phyloP scores from a whole-genome alignment of 1,140 invertebrate species.

The Brachionus rotundiformis region DNA sequence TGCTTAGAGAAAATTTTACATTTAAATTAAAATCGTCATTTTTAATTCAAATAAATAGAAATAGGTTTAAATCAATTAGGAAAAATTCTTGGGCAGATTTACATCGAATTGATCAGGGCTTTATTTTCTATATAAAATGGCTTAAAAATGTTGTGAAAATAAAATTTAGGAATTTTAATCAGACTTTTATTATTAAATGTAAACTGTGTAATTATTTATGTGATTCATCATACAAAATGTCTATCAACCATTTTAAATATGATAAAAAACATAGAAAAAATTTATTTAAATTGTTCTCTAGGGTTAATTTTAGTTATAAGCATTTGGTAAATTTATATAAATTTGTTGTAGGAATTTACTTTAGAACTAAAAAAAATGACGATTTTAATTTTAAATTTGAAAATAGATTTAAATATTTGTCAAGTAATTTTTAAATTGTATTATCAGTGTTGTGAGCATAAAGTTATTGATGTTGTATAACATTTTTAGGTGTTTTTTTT shows the following conservation, averaged over 20 bases:
- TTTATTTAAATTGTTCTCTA: not conserved
- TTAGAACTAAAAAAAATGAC: not conserved
- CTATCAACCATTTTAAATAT: not conserved
- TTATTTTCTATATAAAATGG: not conserved
- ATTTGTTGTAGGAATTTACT: not conserved
- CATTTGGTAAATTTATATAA: not conserved
- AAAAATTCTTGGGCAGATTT: not conserved
- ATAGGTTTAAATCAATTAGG: slow-evolving; percentile 30
- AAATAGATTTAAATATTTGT: not conserved
- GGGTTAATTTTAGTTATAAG: not conserved
- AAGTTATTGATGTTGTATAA: not conserved
- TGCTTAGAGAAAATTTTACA: slow-evolving; percentile 21
- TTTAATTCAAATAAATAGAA: not conserved
- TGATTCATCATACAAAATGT: not conserved
- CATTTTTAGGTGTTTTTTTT: not conserved
- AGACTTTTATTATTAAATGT: not conserved
- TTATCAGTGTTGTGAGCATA: not conserved
- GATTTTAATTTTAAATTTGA: slow-evolving; percentile 18
- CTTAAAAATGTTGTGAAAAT: not conserved
- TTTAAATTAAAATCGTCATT: slow-evolving; percentile 46
- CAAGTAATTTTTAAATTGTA: not conserved
- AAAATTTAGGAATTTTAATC: not conserved
- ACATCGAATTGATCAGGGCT: not conserved
- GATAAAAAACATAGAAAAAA: not conserved
- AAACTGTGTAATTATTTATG: not conserved